A percentile compares a stretch with the other conserved stretches of the same genome.
Conservation (phyloP, 2,888 invertebrate genomes). For the Himalopsyche kuldschensis region DNA sequence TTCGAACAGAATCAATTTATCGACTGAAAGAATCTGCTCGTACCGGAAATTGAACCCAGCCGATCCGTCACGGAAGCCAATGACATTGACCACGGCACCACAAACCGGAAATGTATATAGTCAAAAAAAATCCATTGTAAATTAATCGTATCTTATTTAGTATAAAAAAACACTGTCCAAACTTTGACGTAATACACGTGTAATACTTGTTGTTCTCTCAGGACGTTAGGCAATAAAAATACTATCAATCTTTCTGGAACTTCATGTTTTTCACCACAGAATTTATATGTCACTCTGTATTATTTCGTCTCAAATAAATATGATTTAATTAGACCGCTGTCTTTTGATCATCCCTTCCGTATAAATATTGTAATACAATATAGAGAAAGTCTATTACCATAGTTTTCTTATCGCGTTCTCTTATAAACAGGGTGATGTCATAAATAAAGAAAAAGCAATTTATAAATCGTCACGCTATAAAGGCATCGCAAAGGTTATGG, state of each 20-base stretch:
- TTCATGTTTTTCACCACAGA: background rate
- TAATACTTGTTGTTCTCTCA: background rate
- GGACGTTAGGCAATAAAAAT: background rate
- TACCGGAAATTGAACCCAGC: no score
- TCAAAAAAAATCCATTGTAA: no score
- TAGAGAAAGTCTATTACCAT: background rate
- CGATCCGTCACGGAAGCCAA: no score
- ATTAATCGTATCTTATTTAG: no score
- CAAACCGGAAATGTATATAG: no score
- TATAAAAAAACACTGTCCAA: no score
- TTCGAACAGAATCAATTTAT: no score
- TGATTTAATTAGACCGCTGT: background rate
- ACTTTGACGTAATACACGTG: background rate
- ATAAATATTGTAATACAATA: background rate
- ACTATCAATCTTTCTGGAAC: background rate
- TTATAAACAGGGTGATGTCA: background rate
- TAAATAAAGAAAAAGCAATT: constrained; percentile 1
- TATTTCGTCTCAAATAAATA: background rate
- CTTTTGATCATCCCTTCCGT: background rate
- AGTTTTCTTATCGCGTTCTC: background rate
- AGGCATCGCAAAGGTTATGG: background rate
- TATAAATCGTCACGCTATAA: constrained; percentile 1
- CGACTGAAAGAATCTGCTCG: no score
- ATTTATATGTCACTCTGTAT: background rate
- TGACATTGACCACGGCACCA: no score